Evolutionary conservation across 2,113 vertebrate species (phyloP), one percentile per base, ranked within the genome.

Genomic region (Heterotis niloticus): DNA sequence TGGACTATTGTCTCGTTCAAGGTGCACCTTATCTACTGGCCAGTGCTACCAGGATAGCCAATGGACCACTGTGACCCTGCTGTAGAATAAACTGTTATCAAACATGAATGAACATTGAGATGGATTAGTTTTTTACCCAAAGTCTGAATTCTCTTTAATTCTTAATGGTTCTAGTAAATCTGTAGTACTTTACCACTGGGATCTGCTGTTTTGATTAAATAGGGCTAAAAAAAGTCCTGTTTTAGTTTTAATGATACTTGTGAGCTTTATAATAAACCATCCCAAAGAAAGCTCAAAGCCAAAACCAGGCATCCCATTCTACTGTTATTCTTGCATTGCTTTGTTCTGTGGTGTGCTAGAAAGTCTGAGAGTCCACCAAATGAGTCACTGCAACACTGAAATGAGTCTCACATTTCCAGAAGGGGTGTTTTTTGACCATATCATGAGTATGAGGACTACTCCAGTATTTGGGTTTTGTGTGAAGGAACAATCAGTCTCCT

Each of bases 401-500:
- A 26, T 10, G 34, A 52, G 64, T n/a, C 78, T 52, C 2, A 64
- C 16, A 5, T 74, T 71, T 60, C 56, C 23, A 20, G 56, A 70
- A 71, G 51, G 52, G 16, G 59, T 12, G 14, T 75, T 23, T 34
- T 56, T 75, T 52, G 64, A 44, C n/a, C n/a, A 65, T 51, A 57
- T 28, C 64, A 20, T 13, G 57, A 66, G 60, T 7, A 10, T 78
- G 13, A 28, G 12, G 76, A 69, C n/a, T 76, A 69, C 71, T 76
- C 77, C 75, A 81, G 69, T 81, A 76, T 82, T 83, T 77, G 72
- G 76, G 44, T 59, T 70, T 29, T 77, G 76, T 78, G 76, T 81
- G 81, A 86, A 57, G 79, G 29, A 78, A 81, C 81, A 65, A 84
- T 83, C 79, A 86, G 81, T 85, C 85, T 83, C 80, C 34, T 82